phyloP scores from a whole-genome alignment of 2,797 vertebrate species.

The Artibeus lituratus region DNA sequence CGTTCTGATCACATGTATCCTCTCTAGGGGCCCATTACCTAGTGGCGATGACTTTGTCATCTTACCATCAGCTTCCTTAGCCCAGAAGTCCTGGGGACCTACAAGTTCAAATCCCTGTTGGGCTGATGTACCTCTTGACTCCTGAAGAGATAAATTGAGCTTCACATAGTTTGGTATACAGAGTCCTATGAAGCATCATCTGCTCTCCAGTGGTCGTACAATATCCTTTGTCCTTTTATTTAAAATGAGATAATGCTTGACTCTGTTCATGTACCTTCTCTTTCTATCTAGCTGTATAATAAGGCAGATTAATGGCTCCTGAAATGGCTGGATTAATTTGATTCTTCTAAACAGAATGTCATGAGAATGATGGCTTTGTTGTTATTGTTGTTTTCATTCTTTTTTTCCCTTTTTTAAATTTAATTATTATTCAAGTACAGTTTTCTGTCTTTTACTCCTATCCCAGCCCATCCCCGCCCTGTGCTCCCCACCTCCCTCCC shows the following conservation, averaged over 20 bases:
- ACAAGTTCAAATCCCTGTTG: conserved; percentile 51
- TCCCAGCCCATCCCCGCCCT: too few relatives aligned
- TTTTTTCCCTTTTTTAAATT: too few relatives aligned
- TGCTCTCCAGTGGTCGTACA: neutral
- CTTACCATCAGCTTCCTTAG: conserved; percentile 41
- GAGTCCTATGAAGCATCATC: neutral
- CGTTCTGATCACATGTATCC: conserved; percentile 46
- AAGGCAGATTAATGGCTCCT: neutral
- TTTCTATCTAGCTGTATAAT: neutral
- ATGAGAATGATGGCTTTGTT: neutral
- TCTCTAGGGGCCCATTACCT: conserved; percentile 58
- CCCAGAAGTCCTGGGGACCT: neutral
- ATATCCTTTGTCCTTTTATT: neutral
- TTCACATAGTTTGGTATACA: neutral
- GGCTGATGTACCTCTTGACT: neutral
- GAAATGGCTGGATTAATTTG: neutral
- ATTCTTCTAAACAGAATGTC: neutral
- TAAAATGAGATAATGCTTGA: neutral
- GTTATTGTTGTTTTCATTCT: too few relatives aligned
- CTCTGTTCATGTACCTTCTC: neutral
- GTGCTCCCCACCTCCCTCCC: too few relatives aligned
- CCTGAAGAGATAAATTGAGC: neutral
- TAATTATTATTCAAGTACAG: too few relatives aligned
- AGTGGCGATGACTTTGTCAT: conserved; percentile 31
- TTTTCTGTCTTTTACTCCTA: too few relatives aligned